phyloP scores from a whole-genome alignment of 2,113 vertebrate species.

The Butorides virescens region DNA sequence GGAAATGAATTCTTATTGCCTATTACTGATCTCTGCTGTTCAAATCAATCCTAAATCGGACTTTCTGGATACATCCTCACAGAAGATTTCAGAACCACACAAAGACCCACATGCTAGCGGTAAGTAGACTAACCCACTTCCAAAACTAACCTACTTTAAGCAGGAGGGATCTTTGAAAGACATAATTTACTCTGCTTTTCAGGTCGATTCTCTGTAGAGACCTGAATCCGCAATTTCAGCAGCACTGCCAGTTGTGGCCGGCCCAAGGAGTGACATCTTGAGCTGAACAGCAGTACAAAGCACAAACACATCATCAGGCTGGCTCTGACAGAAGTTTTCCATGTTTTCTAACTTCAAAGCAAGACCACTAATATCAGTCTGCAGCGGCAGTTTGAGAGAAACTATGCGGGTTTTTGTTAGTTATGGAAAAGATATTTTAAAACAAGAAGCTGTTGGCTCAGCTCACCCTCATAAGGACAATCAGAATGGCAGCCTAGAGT shows the following conservation, averaged over 20 bases:
- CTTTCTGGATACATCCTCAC: not conserved
- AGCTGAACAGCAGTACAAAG: not conserved
- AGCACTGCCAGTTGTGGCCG: not conserved
- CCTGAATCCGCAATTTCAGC: not conserved
- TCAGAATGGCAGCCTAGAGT: not conserved
- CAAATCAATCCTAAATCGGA: not conserved
- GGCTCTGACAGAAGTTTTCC: constrained; percentile 46
- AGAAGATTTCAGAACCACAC: not conserved
- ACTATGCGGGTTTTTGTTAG: not conserved
- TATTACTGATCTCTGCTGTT: not conserved
- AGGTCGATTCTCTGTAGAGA: not conserved
- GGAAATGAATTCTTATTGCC: not conserved
- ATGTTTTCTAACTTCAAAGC: constrained; percentile 51
- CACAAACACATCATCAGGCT: constrained; percentile 5
- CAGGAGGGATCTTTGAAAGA: not conserved
- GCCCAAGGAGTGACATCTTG: not conserved
- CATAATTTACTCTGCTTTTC: not conserved
- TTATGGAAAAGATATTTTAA: constrained; percentile 43
- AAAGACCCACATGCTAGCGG: not conserved
- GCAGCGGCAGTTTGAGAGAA: not conserved
- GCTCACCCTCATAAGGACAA: not conserved
- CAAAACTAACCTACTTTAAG: not conserved
- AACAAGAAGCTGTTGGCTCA: constrained; percentile 31
- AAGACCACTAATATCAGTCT: constrained; percentile 51
- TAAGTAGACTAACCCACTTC: not conserved